phyloP scores from a whole-genome alignment of 2,888 invertebrate species.

The Lasioglossum morio region DNA sequence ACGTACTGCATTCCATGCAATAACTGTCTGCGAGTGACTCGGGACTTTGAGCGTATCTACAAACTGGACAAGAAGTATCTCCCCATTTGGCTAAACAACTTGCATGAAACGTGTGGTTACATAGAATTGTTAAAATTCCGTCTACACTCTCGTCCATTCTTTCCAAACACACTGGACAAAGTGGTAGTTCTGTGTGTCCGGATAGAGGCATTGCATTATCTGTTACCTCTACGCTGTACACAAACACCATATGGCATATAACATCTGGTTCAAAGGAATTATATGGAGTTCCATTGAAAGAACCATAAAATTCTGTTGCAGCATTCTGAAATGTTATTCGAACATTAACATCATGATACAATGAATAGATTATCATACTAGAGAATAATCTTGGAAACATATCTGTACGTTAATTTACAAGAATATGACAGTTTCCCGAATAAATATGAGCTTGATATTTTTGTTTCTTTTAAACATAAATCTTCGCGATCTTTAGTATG shows the following conservation, averaged over 20 bases:
- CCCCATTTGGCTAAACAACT: conserved; percentile 98
- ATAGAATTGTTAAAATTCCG: conserved; percentile 98
- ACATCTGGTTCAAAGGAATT: conserved; percentile 97
- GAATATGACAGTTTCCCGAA: neutral
- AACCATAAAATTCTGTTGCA: conserved; percentile 96
- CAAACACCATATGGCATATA: conserved; percentile 97
- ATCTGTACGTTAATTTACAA: conserved; percentile 4
- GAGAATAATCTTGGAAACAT: conserved; percentile 5
- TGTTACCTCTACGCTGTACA: conserved; percentile 95
- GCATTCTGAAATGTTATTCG: conserved; percentile 86
- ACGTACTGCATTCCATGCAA: conserved; percentile 89
- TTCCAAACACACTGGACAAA: conserved; percentile 98
- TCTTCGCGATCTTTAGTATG: neutral
- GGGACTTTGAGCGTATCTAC: conserved; percentile 95
- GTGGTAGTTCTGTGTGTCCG: conserved; percentile 97
- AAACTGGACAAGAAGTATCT: conserved; percentile 98
- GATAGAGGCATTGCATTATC: conserved; percentile 90
- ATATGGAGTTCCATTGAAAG: conserved; percentile 96
- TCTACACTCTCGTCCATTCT: conserved; percentile 99
- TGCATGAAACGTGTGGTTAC: conserved; percentile 99
- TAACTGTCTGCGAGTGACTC: conserved; percentile 90
- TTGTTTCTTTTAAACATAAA: neutral
- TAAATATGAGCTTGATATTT: neutral
- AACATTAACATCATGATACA: neutral
- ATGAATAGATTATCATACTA: neutral